Conservation (phyloP, 2,113 vertebrate species). For the Hucho hucho region DNA sequence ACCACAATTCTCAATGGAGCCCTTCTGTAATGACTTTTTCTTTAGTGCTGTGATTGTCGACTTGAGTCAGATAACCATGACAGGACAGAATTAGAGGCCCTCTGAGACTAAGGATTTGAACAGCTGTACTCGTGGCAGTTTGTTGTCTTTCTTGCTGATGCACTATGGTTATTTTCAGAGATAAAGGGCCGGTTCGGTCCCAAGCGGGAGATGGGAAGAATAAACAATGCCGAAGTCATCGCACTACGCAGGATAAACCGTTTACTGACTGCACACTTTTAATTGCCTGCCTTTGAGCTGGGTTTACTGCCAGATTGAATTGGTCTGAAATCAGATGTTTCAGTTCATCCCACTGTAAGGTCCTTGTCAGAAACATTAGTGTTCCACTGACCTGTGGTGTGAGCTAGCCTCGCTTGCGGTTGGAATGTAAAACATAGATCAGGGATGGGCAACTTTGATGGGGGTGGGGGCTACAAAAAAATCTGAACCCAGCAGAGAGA, state of each 20-base stretch:
- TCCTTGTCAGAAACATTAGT: neutral
- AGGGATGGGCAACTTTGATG: too few relatives aligned
- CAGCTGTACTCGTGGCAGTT: slow-evolving; percentile 7
- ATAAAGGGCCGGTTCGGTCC: neutral
- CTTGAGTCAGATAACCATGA: slow-evolving; percentile 17
- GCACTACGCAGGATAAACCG: slow-evolving; percentile 1
- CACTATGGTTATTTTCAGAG: neutral
- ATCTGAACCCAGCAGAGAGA: too few relatives aligned
- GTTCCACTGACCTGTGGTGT: neutral
- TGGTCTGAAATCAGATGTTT: slow-evolving; percentile 9
- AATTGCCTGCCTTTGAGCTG: neutral
- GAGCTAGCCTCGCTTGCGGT: neutral
- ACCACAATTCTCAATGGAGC: neutral
- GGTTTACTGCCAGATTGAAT: neutral
- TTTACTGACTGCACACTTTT: neutral
- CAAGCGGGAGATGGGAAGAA: neutral
- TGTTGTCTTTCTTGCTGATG: neutral
- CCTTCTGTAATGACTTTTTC: neutral
- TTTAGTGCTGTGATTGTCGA: slow-evolving; percentile 13
- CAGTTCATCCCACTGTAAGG: neutral
- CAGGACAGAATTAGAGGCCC: slow-evolving; percentile 15
- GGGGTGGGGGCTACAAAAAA: too few relatives aligned
- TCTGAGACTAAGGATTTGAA: neutral
- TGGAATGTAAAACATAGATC: neutral
- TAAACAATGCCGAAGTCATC: slow-evolving; percentile 1